Conservation (phyloP, 53 echinoderm and acorn worm genomes). For the Pentamera pediparva region DNA sequence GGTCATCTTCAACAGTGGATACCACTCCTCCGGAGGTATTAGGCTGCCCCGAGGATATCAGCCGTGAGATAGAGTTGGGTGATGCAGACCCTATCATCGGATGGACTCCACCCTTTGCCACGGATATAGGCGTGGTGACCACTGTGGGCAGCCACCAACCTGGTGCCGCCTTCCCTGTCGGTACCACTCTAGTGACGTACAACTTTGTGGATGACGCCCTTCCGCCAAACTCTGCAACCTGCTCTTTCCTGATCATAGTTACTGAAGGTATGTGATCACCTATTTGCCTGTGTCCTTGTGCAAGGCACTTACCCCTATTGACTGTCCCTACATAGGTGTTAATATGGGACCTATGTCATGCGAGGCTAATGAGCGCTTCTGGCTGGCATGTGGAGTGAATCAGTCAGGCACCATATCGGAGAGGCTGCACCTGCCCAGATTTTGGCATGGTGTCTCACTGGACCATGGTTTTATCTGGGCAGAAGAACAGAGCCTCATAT, state of each 20-base stretch:
- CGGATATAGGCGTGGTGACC: conserved; percentile 13
- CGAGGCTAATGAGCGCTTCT: too few relatives aligned
- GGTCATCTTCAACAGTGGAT: conserved; percentile 6
- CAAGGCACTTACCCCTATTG: neutral
- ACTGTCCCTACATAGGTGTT: too few relatives aligned
- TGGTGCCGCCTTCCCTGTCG: neutral
- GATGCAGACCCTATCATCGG: conserved; percentile 5
- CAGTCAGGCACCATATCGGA: too few relatives aligned
- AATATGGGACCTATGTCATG: too few relatives aligned
- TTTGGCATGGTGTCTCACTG: too few relatives aligned
- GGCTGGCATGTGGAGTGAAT: too few relatives aligned
- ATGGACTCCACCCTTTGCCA: conserved; percentile 8
- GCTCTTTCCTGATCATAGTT: neutral
- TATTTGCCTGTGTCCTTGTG: neutral
- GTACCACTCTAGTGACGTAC: neutral
- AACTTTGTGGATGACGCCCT: conserved; percentile 6
- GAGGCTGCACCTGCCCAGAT: too few relatives aligned
- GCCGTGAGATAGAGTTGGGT: neutral
- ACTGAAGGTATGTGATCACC: neutral
- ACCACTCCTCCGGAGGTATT: conserved; percentile 13
- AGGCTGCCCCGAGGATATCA: neutral
- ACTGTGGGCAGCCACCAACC: neutral
- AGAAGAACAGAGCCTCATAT: too few relatives aligned
- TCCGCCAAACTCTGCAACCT: neutral
- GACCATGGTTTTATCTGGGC: too few relatives aligned